phyloP scores from a whole-genome alignment of 2,888 invertebrate genomes.

The Clunio marinus region DNA sequence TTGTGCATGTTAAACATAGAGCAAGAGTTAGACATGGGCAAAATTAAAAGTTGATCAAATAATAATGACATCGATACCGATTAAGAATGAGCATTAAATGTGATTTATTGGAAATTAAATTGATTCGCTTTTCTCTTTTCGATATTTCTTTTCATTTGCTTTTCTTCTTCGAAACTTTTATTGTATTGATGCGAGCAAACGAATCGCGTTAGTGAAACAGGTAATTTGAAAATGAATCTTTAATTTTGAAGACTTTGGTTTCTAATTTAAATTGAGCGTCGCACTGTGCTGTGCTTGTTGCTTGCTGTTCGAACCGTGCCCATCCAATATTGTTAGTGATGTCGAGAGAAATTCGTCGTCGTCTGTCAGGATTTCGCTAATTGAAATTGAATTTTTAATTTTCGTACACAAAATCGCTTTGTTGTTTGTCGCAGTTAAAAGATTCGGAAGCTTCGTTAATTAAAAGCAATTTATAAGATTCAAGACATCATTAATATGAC shows the following conservation, averaged over 20 bases:
- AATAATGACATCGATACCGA: constrained; percentile 12
- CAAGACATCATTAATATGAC: not conserved
- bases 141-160: constrained; percentile 4
- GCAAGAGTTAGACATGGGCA: not conserved
- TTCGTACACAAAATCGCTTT: too few species aligned
- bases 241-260: constrained; percentile 8
- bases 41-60: constrained; percentile 13
- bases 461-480: constrained; percentile 15
- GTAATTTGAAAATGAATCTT: not conserved
- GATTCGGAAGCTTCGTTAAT: too few species aligned
- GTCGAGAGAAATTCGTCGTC: too few species aligned
- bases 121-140: constrained; percentile 32
- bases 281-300: too few species aligned
- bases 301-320: too few species aligned
- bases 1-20: too few species aligned
- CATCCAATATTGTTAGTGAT: too few species aligned
- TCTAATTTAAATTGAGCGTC: constrained; percentile 9
- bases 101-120: constrained; percentile 31
- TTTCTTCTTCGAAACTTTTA: too few species aligned
- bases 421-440: too few species aligned
- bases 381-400: not conserved
- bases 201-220: not conserved
- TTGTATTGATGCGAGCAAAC: not conserved
- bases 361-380: too few species aligned
- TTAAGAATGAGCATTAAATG: not conserved